phyloP scores from a whole-genome alignment of 2,888 invertebrate species.

The Anagyrus pseudococci region DNA sequence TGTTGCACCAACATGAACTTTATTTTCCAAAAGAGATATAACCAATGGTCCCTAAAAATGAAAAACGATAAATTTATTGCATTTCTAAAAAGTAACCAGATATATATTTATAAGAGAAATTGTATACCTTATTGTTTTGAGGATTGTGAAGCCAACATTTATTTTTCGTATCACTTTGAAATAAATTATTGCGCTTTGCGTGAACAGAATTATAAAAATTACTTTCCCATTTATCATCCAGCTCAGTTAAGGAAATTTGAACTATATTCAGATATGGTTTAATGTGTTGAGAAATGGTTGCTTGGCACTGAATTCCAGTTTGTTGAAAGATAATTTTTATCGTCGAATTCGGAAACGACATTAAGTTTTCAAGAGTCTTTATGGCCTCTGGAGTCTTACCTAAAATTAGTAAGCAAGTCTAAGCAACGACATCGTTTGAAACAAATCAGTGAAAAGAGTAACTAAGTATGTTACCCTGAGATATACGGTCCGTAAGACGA shows the following conservation, averaged over 20 bases:
- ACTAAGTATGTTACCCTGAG: constrained; percentile 5
- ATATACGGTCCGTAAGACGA: constrained; percentile 48
- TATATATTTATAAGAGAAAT: background rate
- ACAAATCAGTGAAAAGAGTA: background rate
- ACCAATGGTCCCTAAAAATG: constrained; percentile 48
- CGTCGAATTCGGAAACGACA: constrained; percentile 41
- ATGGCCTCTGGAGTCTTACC: constrained; percentile 39
- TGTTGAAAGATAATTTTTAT: constrained; percentile 45
- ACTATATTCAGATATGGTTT: constrained; percentile 51
- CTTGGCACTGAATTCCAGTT: constrained; percentile 41
- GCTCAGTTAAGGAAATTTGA: constrained; percentile 40
- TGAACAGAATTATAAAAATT: constrained; percentile 48
- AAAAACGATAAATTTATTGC: constrained; percentile 11
- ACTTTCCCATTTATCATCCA: constrained; percentile 41
- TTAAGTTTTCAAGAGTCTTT: constrained; percentile 41
- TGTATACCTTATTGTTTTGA: constrained; percentile 45
- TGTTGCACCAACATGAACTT: constrained; percentile 43
- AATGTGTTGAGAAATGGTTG: constrained; percentile 42
- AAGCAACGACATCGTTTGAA: background rate
- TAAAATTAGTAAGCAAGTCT: constrained; percentile 31
- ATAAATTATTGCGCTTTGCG: constrained; percentile 47
- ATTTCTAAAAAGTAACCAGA: background rate
- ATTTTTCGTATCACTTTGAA: constrained; percentile 41
- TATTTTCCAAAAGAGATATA: constrained; percentile 46
- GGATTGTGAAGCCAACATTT: constrained; percentile 52